phyloP scores from a whole-genome alignment of 2,113 vertebrate species.

The Etia nguti region DNA sequence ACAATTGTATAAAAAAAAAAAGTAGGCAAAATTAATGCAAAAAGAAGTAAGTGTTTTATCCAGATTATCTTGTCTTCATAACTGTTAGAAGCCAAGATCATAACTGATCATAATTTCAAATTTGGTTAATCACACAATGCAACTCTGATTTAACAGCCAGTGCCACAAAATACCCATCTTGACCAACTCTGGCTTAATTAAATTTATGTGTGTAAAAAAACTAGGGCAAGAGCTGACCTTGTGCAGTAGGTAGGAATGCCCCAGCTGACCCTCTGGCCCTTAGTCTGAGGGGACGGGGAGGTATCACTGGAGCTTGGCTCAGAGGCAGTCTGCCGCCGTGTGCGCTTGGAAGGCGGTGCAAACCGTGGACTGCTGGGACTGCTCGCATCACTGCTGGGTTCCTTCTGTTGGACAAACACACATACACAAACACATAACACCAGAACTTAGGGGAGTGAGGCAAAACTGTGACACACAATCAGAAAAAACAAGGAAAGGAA shows the following conservation, averaged over 20 bases:
- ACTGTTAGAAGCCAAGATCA: not conserved
- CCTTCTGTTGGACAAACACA: conserved; percentile 76
- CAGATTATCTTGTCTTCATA: not conserved
- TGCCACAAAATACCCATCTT: accelerated
- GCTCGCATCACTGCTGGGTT: conserved; percentile 86
- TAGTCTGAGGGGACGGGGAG: conserved; percentile 83
- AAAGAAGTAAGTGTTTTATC: not conserved
- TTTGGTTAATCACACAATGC: not conserved
- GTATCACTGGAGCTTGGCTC: conserved; percentile 94
- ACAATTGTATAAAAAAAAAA: not conserved
- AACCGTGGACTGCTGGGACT: conserved; percentile 87
- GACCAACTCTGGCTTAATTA: not conserved
- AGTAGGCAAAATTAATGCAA: not conserved
- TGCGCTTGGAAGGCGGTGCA: conserved; percentile 89
- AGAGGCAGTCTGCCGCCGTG: conserved; percentile 84
- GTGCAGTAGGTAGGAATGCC: conserved; percentile 85
- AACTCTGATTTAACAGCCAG: not conserved
- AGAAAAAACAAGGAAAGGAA: not conserved
- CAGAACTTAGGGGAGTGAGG: not conserved
- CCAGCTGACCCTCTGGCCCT: conserved; percentile 92
- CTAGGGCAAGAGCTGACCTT: conserved; percentile 73
- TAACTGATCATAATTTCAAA: not conserved
- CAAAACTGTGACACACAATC: not conserved
- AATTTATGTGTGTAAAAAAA: not conserved
- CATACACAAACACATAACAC: not conserved